phyloP scores from a whole-genome alignment of 1,140 invertebrate genomes.

The Sesamia nonagrioides region DNA sequence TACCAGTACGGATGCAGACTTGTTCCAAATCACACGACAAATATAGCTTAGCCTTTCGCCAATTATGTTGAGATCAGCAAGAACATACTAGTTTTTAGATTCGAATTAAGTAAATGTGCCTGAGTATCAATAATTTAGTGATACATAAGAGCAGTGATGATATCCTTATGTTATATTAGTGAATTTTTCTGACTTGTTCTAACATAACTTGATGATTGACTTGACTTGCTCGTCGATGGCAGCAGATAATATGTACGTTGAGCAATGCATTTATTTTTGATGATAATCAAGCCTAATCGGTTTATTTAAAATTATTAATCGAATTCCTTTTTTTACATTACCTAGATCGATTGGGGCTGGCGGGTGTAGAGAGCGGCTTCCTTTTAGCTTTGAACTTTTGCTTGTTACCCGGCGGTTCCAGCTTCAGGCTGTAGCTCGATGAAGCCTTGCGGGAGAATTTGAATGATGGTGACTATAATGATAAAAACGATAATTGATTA shows the following conservation, averaged over 20 bases:
- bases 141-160: background rate
- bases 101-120: no score
- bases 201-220: no score
- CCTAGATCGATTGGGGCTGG: slow-evolving; percentile 95
- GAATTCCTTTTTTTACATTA: slow-evolving; percentile 50
- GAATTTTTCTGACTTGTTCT: no score
- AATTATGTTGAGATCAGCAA: no score
- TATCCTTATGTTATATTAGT: background rate
- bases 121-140: background rate
- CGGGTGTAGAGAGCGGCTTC: slow-evolving; percentile 97
- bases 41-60: no score
- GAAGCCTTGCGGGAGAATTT: slow-evolving; percentile 99
- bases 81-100: no score
- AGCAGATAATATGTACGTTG: no score
- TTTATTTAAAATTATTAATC: no score
- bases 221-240: no score
- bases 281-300: no score
- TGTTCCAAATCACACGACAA: background rate
- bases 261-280: no score
- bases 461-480: slow-evolving; percentile 97
- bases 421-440: slow-evolving; percentile 97
- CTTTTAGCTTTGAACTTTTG: slow-evolving; percentile 94
- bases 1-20: background rate
- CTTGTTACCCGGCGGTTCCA: slow-evolving; percentile 95
- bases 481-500: slow-evolving; percentile 60